Base-by-base conservation (phyloP, 2,888 invertebrate species). In the Saturnia pavonia region DNA sequence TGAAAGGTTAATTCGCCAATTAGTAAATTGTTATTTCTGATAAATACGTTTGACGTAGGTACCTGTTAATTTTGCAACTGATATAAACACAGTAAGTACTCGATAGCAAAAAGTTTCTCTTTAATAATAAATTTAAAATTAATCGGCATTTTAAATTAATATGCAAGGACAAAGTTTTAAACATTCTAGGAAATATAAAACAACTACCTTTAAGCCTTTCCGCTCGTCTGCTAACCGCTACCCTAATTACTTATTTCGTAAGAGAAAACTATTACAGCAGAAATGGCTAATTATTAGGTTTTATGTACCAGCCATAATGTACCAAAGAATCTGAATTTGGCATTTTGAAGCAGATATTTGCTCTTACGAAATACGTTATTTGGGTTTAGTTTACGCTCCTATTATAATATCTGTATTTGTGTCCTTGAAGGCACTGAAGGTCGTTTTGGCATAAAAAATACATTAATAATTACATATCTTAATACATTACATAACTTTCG, bases 391-490 rank as follows among this genome's bases (percentile, higher is more conserved):
- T 11, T 25, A 57, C 4, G 25, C 25, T 25, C 25, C 11, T 60
- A 25, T 27, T 14, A 60, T 60, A 22, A 19, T 51, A 51, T 54
- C 54, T 22, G 22, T 11, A 60, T 12, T 60, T 11, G 14, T 60
- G 27, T 27, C 57, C 14, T 27, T 27, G 27, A 60, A 60, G 57
- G 57, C 57, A 60, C 57, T 60, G 57, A 60, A 60, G 57, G 54
- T 54, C 22, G 54, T 54, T 60, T 60, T 60, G 57, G 57, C 57
- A 60, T 60, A 60, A 60, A 6, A 27, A 27, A 14, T 60, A 12
- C 14, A 60, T 60, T 60, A 60, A 14, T 60, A n/a, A n/a, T n/a
- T n/a, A n/a, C n/a, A n/a, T n/a, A n/a, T n/a, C n/a, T n/a, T n/a
- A n/a, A n/a, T n/a, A n/a, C n/a, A n/a, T 60, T 60, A 11, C 27